These are phyloP conservation scores for Sweltsa coloradensis DNA, from an alignment of 1,140 invertebrate species.

Conservation along the genomic window DNA sequence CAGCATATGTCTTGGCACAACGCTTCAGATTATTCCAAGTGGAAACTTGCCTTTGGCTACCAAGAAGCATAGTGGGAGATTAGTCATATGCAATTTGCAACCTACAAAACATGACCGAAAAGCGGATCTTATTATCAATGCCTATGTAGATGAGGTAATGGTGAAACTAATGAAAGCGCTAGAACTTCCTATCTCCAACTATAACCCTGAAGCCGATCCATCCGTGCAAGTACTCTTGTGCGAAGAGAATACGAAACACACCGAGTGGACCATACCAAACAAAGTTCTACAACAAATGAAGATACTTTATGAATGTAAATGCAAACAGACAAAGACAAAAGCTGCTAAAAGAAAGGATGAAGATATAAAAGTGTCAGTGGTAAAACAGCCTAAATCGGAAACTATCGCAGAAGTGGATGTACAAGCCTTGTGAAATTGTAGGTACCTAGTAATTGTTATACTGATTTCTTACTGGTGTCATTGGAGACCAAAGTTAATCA, in stretches of 20 bases:
- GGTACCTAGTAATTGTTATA: no score
- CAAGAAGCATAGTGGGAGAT: constrained; percentile 75
- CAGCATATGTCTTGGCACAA: constrained; percentile 78
- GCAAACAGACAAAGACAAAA: constrained; percentile 2
- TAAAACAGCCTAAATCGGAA: no score
- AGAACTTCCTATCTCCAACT: constrained; percentile 55
- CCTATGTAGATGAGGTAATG: constrained; percentile 81
- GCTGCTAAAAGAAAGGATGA: no score
- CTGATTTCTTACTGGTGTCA: no score
- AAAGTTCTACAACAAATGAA: constrained; percentile 1
- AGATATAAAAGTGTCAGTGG: no score
- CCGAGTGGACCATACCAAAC: constrained; percentile 8
- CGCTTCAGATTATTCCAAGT: constrained; percentile 93
- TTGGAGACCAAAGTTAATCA: no score
- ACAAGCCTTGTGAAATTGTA: no score
- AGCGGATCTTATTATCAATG: constrained; percentile 78
- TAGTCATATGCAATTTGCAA: constrained; percentile 95
- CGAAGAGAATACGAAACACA: not conserved
- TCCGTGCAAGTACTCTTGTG: constrained; percentile 25
- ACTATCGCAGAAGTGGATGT: no score
- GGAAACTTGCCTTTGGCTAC: constrained; percentile 84
- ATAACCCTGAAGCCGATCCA: constrained; percentile 51
- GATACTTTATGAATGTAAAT: constrained; percentile 8
- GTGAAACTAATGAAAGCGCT: constrained; percentile 60
- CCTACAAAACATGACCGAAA: constrained; percentile 94